Conservation (phyloP, 2,797 vertebrate genomes). For the Fundulus diaphanus region DNA sequence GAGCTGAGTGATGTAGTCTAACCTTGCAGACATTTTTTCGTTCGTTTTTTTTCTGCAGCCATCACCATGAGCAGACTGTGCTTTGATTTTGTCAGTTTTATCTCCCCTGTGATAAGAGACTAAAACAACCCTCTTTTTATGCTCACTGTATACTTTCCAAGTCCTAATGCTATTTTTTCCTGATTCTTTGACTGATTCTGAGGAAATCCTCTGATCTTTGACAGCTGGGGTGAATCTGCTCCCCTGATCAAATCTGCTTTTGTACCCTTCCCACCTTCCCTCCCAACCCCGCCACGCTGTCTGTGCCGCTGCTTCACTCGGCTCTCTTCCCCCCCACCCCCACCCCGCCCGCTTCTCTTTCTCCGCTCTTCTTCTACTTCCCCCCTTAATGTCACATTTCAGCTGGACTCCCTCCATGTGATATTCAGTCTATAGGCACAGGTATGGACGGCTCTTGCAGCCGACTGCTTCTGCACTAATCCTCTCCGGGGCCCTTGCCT, state of each 20-base stretch:
- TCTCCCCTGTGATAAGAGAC: background rate
- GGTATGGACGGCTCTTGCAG: conserved; percentile 83
- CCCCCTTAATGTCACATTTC: conserved; percentile 77
- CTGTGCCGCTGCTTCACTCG: conserved; percentile 57
- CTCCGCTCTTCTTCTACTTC: conserved; percentile 3
- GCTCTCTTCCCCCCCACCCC: conserved; percentile 3
- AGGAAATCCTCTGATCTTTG: conserved; percentile 22
- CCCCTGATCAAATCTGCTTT: conserved; percentile 71
- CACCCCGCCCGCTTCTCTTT: conserved; percentile 13
- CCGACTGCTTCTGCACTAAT: conserved; percentile 42
- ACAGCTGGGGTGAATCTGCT: conserved; percentile 62
- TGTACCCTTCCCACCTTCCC: conserved; percentile 34
- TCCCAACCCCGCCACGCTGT: conserved; percentile 24
- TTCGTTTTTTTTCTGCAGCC: background rate
- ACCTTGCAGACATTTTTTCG: background rate
- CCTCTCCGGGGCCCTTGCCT: conserved; percentile 29
- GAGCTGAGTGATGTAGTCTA: background rate
- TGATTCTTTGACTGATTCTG: conserved; percentile 13
- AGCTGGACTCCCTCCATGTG: conserved; percentile 91
- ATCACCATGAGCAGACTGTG: background rate
- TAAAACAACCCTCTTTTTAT: background rate
- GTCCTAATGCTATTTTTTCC: conserved; percentile 22
- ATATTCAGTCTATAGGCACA: conserved; percentile 95
- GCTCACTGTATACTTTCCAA: conserved; percentile 23
- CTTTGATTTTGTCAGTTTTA: conserved; percentile 19